Percentiles rank a stretch among this genome's conserved stretches.
These are phyloP conservation scores for Dolichoris vasculosae DNA, from an alignment of 1,140 invertebrate genomes.

Conservation along the genomic window DNA sequence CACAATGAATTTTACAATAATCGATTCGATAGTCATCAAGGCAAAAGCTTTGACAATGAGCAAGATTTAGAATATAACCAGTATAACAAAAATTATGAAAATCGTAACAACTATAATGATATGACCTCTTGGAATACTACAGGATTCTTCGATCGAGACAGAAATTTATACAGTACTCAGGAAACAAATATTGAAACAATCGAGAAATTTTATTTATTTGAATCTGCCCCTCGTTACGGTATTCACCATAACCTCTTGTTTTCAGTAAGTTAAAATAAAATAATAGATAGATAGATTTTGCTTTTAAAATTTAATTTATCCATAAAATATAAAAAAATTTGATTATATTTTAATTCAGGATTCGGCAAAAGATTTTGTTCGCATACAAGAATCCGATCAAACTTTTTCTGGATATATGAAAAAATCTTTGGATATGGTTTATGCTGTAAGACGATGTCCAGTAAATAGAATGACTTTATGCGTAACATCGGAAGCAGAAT, in stretches of 20 bases:
- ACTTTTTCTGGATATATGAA: conserved; percentile 79
- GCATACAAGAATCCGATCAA: conserved; percentile 78
- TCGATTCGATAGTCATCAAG: conserved; percentile 54
- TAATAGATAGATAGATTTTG: not conserved
- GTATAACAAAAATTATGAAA: conserved; percentile 55
- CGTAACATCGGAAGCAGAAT: conserved; percentile 92
- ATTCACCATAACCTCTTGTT: conserved; percentile 81
- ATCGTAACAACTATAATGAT: conserved; percentile 56
- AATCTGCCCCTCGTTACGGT: conserved; percentile 81
- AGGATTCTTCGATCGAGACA: conserved; percentile 38
- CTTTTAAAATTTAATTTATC: conserved; percentile 38
- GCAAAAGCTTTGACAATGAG: conserved; percentile 48
- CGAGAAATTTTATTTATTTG: conserved; percentile 82
- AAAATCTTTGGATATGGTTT: conserved; percentile 80
- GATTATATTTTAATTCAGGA: conserved; percentile 76
- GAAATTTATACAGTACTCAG: conserved; percentile 33
- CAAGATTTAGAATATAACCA: conserved; percentile 44
- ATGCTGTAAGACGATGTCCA: conserved; percentile 86
- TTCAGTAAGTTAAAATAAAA: conserved; percentile 73
- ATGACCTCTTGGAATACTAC: conserved; percentile 47
- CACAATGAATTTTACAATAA: conserved; percentile 53
- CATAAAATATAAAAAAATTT: not conserved
- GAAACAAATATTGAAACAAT: conserved; percentile 65
- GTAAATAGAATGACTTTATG: conserved; percentile 88
- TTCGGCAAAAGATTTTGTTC: conserved; percentile 78